A percentile compares a stretch with the other conserved stretches of the same genome.
Evolutionary conservation across 2,113 vertebrate genomes (phyloP).

Genomic region (Cricetomys ansorgei): DNA sequence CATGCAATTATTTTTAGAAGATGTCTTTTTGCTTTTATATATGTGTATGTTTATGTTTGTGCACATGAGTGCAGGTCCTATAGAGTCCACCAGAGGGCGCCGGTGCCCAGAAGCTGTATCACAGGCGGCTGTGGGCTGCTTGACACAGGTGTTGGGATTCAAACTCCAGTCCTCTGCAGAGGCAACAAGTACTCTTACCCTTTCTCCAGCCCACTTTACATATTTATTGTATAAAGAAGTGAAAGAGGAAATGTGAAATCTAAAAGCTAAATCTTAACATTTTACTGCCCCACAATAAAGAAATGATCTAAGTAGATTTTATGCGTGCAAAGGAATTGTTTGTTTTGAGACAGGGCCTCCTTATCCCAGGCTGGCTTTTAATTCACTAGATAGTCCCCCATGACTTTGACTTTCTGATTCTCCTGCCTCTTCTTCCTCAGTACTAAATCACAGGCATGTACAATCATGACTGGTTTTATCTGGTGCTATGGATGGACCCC

Average conservation of each 20-base stretch:
- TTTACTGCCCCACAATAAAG: background rate
- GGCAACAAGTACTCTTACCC: too few species aligned
- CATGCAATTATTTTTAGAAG: background rate
- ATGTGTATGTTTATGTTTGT: background rate
- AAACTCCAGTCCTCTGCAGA: background rate
- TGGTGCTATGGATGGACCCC: background rate
- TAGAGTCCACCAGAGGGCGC: too few species aligned
- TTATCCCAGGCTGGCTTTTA: background rate
- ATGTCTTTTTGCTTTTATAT: background rate
- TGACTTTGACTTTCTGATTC: background rate
- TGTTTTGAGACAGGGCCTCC: background rate
- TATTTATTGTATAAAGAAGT: slow-evolving; percentile 15
- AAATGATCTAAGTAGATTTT: background rate
- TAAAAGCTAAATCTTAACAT: slow-evolving; percentile 29
- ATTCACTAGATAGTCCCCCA: background rate
- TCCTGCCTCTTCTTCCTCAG: background rate
- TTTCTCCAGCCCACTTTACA: background rate
- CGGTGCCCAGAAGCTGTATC: too few species aligned
- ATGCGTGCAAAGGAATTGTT: background rate
- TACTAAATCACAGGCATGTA: background rate
- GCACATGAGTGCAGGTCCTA: too few species aligned
- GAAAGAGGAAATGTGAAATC: slow-evolving; percentile 1
- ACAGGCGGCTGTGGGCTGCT: background rate
- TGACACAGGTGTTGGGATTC: background rate
- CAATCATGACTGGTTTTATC: background rate